Conservation (phyloP, 92 coral and sea anemone species). For the Epizoanthus illoricatus region DNA sequence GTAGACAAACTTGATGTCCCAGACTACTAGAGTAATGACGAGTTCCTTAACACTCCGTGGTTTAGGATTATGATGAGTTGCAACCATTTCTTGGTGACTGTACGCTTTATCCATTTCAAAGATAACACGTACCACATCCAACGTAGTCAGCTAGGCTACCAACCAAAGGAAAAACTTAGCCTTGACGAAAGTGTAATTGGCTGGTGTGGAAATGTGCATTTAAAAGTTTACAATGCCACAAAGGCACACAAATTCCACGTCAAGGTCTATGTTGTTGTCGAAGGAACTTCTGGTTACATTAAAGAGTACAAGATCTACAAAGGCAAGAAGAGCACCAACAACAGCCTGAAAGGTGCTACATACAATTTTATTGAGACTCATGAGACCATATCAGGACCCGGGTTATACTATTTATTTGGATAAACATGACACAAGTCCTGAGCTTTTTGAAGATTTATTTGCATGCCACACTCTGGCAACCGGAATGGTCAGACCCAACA, state of each 20-base stretch:
- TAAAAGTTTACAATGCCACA: slow-evolving; percentile 29
- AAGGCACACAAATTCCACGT: slow-evolving; percentile 42
- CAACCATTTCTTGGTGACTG: slow-evolving; percentile 45
- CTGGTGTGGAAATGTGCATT: slow-evolving; percentile 38
- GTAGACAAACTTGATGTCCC: slow-evolving; percentile 28
- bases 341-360: slow-evolving; percentile 32
- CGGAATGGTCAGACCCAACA: slow-evolving; percentile 45
- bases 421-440: slow-evolving; percentile 34
- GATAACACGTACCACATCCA: slow-evolving; percentile 45
- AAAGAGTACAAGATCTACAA: slow-evolving; percentile 21
- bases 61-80: slow-evolving; percentile 29
- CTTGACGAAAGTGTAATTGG: slow-evolving; percentile 43
- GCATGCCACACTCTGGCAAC: slow-evolving; percentile 15
- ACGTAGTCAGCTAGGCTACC: slow-evolving; percentile 47
- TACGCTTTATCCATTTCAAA: slow-evolving; percentile 49
- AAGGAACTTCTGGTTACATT: slow-evolving; percentile 40
- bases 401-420: slow-evolving; percentile 43
- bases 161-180: no score
- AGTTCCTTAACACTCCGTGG: slow-evolving; percentile 31
- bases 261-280: slow-evolving; percentile 25
- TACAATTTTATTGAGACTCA: slow-evolving; percentile 24
- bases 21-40: slow-evolving; percentile 43
- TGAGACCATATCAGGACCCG: slow-evolving; percentile 23
- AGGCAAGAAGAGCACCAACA: slow-evolving; percentile 21
- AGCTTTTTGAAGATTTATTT: slow-evolving; percentile 24